Evolutionary conservation across 2,113 vertebrate genomes (phyloP).

Genomic region (Willisornis vidua): DNA sequence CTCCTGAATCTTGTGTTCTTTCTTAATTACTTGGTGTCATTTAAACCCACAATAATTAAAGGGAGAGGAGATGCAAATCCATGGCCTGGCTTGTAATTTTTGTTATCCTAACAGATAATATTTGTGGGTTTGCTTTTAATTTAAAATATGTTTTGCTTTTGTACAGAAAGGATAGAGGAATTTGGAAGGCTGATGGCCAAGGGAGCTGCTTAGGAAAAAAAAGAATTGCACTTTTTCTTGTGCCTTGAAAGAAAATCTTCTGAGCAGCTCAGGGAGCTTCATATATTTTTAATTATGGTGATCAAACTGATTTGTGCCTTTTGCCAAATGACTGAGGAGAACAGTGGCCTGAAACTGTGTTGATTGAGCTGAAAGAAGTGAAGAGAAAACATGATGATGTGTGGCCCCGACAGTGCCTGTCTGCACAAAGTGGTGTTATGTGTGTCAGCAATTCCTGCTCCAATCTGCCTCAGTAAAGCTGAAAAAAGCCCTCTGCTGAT

Average conservation of each 20-base stretch:
- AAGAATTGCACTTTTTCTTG: background rate
- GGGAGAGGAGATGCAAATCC: background rate
- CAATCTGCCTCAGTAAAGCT: background rate
- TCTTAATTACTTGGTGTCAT: background rate
- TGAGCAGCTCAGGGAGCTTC: background rate
- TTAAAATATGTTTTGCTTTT: background rate
- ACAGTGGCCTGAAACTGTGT: background rate
- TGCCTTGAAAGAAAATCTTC: background rate
- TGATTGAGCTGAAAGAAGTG: background rate
- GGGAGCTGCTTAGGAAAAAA: background rate
- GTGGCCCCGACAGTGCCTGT: background rate
- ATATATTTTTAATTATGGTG: fast-evolving
- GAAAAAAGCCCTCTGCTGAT: background rate
- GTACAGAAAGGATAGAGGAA: too few species aligned
- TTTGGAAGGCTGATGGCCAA: background rate
- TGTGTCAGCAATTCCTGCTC: conserved; percentile 3
- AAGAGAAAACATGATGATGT: background rate
- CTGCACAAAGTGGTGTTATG: background rate
- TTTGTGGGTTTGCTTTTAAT: background rate
- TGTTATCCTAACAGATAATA: background rate
- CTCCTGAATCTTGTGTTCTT: background rate
- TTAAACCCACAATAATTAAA: background rate
- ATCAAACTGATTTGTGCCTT: background rate
- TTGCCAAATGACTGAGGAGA: background rate
- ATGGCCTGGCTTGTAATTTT: background rate